phyloP scores from a whole-genome alignment of 2,113 vertebrate species.

The Todiramphus saurophagus region DNA sequence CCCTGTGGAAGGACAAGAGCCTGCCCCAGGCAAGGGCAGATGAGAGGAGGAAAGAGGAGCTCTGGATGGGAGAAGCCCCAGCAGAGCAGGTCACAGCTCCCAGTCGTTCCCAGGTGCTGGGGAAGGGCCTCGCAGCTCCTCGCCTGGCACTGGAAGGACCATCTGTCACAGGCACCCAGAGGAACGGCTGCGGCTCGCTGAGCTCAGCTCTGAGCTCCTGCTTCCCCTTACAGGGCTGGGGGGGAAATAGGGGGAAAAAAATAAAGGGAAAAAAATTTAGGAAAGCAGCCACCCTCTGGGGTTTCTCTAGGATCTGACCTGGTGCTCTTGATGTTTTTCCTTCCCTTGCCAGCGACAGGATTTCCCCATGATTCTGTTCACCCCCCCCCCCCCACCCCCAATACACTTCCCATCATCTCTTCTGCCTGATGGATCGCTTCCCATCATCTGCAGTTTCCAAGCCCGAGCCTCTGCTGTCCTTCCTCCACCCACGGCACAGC shows the following conservation, averaged over 20 bases:
- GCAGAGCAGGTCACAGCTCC: background rate
- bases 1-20: background rate
- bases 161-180: background rate
- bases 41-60: background rate
- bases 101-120: background rate
- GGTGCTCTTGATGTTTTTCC: background rate
- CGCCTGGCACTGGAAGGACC: background rate
- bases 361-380: background rate
- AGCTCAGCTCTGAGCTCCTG: background rate
- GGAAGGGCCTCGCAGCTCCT: background rate
- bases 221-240: background rate
- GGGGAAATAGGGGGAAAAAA: fast-evolving
- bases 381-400: no score
- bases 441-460: fast-evolving
- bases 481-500: background rate
- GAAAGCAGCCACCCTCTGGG: background rate
- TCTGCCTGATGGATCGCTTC: fast-evolving
- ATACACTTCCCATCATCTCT: background rate
- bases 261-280: no score
- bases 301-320: background rate
- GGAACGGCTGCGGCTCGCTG: background rate
- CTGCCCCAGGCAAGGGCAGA: background rate
- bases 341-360: fast-evolving
- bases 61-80: background rate
- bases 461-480: background rate